These are phyloP conservation scores for Nymphalis c-album DNA, from an alignment of 2,888 invertebrate species.

Conservation along the genomic window DNA sequence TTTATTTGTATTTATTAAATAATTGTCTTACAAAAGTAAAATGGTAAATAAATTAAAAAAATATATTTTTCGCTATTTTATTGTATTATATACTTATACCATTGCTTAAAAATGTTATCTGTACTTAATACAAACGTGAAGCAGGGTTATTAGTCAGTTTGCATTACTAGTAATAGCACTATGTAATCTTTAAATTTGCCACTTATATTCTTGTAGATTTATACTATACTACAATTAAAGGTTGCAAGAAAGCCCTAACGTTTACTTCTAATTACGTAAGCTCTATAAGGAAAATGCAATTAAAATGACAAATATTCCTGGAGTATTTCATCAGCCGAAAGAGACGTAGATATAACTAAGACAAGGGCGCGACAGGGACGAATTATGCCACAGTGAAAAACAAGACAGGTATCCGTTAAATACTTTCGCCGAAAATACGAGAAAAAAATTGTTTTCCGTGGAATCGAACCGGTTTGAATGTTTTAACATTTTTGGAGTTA, in stretches of 20 bases:
- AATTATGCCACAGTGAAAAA: constrained; percentile 1
- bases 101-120: no score
- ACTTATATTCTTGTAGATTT: no score
- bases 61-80: no score
- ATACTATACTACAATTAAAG: no score
- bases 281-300: neutral
- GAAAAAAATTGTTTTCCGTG: constrained; percentile 14
- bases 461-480: constrained; percentile 20
- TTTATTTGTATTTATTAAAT: no score
- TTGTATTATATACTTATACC: no score
- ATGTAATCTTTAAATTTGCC: no score
- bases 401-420: constrained; percentile 1
- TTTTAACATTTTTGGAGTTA: constrained; percentile 10
- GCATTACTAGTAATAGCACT: no score
- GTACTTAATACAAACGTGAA: no score
- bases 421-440: constrained; percentile 13
- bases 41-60: no score
- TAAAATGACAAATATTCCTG: neutral
- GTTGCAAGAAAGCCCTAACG: neutral
- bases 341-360: neutral
- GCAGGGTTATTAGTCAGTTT: no score
- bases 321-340: neutral
- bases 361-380: neutral
- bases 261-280: neutral
- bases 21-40: no score